Evolutionary conservation across 2,113 vertebrate species (phyloP).

Genomic region (Callipepla californica): DNA sequence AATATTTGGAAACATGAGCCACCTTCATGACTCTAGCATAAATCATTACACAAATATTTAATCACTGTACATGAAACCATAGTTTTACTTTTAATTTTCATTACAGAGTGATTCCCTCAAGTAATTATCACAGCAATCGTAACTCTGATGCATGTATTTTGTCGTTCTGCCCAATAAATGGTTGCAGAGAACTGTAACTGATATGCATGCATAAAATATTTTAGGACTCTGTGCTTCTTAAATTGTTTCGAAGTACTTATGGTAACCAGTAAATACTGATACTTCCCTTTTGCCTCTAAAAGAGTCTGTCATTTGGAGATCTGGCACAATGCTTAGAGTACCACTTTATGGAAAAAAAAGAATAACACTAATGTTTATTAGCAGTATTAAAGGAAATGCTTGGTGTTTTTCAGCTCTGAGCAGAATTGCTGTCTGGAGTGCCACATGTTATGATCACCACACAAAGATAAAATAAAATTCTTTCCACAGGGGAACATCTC

Average conservation of each 20-base stretch:
- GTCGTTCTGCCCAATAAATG: constrained; percentile 12
- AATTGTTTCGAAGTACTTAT: constrained; percentile 28
- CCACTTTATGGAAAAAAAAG: constrained; percentile 22
- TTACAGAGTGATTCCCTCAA: constrained; percentile 13
- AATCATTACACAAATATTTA: constrained; percentile 15
- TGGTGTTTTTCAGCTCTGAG: constrained; percentile 35
- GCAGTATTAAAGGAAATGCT: constrained; percentile 34
- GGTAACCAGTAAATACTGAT: constrained; percentile 37
- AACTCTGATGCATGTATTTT: constrained; percentile 51
- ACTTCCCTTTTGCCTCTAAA: constrained; percentile 21
- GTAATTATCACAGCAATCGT: constrained; percentile 41
- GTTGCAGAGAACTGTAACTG: constrained; percentile 9
- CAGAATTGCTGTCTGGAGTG: constrained; percentile 44
- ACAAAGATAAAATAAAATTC: constrained; percentile 35
- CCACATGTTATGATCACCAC: constrained; percentile 36
- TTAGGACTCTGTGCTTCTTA: constrained; percentile 37
- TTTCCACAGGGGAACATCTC: background rate
- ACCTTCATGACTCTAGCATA: background rate
- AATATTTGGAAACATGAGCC: background rate
- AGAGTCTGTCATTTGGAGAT: constrained; percentile 33
- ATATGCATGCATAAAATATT: constrained; percentile 39
- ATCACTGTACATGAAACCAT: background rate
- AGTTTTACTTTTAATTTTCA: constrained; percentile 17
- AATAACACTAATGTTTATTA: constrained; percentile 32
- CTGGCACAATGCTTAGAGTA: background rate